phyloP scores from a whole-genome alignment of 2,797 vertebrate species.

The Miopithecus talapoin region DNA sequence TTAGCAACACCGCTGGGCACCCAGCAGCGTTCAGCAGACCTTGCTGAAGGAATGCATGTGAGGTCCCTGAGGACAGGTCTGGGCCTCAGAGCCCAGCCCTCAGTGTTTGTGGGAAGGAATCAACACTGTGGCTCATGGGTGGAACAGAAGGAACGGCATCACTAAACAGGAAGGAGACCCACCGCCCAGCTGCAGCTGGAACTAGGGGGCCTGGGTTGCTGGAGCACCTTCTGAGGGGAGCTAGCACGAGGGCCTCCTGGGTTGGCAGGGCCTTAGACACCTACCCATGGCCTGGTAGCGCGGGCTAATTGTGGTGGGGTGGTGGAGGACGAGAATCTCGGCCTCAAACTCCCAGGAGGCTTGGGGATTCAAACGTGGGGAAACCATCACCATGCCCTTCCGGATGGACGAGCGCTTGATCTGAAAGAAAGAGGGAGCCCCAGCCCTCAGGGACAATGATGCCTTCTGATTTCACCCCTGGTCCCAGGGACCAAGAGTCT shows the following conservation, averaged over 20 bases:
- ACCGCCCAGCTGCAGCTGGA: not conserved
- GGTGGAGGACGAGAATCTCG: conserved; percentile 95
- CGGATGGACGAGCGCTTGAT: conserved; percentile 97
- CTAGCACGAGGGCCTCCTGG: not conserved
- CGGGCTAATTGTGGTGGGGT: conserved; percentile 96
- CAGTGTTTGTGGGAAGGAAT: not conserved
- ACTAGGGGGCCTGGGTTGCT: not conserved
- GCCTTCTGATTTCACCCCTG: not conserved
- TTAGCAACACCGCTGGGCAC: not conserved
- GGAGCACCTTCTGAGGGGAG: not conserved
- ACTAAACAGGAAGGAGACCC: not conserved
- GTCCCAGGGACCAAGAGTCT: not conserved
- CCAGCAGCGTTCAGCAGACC: not conserved
- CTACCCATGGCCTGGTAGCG: conserved; percentile 97
- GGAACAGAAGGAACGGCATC: not conserved
- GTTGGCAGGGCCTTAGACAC: conserved; percentile 13
- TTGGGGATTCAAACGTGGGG: conserved; percentile 93
- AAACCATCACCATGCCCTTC: conserved; percentile 99
- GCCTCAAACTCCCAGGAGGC: conserved; percentile 98
- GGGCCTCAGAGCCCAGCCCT: not conserved
- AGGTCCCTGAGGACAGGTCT: not conserved
- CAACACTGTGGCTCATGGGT: accelerated
- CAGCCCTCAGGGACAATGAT: not conserved
- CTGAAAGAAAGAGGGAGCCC: conserved; percentile 80
- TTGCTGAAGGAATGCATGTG: not conserved